These are phyloP conservation scores for Drosophila rhopaloa DNA, from an alignment of 1,140 invertebrate genomes.

Conservation along the genomic window DNA sequence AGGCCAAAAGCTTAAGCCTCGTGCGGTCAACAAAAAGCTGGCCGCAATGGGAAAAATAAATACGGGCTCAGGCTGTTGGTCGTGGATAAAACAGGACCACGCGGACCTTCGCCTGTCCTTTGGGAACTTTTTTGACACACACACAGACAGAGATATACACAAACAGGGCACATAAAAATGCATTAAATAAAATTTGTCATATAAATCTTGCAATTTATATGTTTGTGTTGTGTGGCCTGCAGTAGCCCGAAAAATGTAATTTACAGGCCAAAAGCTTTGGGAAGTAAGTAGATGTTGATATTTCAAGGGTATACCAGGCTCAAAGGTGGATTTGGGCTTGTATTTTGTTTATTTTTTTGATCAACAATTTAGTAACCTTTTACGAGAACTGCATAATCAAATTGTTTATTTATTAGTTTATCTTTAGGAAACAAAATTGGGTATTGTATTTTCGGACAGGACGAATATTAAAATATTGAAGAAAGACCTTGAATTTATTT, in stretches of 20 bases:
- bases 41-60: constrained; percentile 51
- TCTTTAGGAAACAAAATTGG: too few species aligned
- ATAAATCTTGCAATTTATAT: constrained; percentile 83
- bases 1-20: constrained; percentile 46
- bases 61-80: constrained; percentile 44
- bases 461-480: too few species aligned
- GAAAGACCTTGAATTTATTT: neutral
- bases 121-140: constrained; percentile 17
- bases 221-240: constrained; percentile 51
- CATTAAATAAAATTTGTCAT: constrained; percentile 83
- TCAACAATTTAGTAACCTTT: too few species aligned
- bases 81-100: constrained; percentile 40
- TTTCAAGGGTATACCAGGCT: constrained; percentile 7
- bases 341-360: neutral
- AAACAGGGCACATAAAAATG: constrained; percentile 64
- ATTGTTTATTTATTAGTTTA: too few species aligned
- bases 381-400: too few species aligned
- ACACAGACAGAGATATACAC: constrained; percentile 12
- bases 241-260: constrained; percentile 74
- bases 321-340: constrained; percentile 1
- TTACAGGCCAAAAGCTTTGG: constrained; percentile 70
- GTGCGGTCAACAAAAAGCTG: constrained; percentile 50
- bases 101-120: constrained; percentile 28
- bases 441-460: too few species aligned
- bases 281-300: constrained; percentile 18